Evolutionary conservation across 2,888 invertebrate species (phyloP), one percentile per base, ranked within the genome.

Genomic region (Baronia brevicornis): DNA sequence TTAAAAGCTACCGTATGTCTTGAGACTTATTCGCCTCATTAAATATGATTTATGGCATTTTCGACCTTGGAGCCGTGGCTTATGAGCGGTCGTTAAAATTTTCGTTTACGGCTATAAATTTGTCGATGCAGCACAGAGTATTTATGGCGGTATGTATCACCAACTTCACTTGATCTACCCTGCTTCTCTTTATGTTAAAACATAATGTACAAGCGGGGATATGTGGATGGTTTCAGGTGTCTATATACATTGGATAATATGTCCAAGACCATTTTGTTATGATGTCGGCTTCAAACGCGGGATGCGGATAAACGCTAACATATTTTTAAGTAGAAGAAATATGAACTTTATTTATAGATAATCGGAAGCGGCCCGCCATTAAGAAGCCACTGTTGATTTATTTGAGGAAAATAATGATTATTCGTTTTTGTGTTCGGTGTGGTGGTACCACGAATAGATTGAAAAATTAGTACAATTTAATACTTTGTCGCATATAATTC

Each of bases 321-420:
- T 74, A 74, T 77, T 79, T 78, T 77, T 71, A 73, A 72, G 63
- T 66, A 61, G 51, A 58, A 64, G 61, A 71, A 66, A 50, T 59
- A 73, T 63, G 55, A 48, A 44, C 44, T 55, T 55, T 75, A 77
- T 78, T 77, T 72, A 60, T 60, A 58, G 63, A 55, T 60, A 57
- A 69, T 75, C 61, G 73, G 71, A 73, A 73, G 65, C 60, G 44
- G 60, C 68, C 61, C 59, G 73, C 70, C 71, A 70, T 59, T 60
- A 60, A 60, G 60, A 66, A 77, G 70, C 62, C 60, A 56, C 68
- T 60, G 49, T 50, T 70, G 64, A 80, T 78, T 71, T 71, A 72
- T 72, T 58, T 54, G 47, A 54, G 55, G 57, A 64, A 65, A 65
- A 63, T 60, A 54, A 60, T 48, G 54, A 54, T 60, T 45, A 51